phyloP scores from a whole-genome alignment of 2,113 vertebrate species.

The Montifringilla adamsi region DNA sequence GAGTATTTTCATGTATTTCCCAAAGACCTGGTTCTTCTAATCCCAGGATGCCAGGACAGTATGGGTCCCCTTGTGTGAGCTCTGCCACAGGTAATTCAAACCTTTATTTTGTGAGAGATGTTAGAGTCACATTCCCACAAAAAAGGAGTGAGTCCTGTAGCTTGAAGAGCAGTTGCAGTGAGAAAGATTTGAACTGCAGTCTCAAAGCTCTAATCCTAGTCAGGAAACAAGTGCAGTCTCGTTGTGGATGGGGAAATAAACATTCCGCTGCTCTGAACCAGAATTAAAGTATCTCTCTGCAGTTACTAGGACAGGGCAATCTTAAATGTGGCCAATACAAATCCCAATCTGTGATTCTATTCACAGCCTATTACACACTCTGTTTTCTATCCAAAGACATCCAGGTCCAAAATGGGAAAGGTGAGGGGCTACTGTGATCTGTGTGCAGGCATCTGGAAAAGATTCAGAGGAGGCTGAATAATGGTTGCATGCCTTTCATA shows the following conservation, averaged over 20 bases:
- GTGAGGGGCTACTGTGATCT: neutral
- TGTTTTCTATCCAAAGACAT: neutral
- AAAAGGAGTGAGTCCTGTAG: neutral
- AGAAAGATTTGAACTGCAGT: neutral
- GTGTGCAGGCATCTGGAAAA: neutral
- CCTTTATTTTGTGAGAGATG: neutral
- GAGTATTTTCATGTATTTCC: neutral
- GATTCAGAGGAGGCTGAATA: neutral
- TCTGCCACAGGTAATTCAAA: neutral
- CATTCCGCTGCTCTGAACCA: neutral
- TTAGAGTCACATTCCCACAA: neutral
- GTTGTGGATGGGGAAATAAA: neutral
- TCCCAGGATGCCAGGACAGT: neutral
- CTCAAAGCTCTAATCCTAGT: neutral
- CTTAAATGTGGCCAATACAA: neutral
- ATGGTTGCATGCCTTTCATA: neutral
- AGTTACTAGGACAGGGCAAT: neutral
- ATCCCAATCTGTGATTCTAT: neutral
- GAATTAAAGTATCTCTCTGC: neutral
- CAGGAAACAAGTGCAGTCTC: neutral
- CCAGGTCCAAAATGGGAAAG: neutral
- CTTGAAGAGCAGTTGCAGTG: neutral
- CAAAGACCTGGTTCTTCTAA: neutral
- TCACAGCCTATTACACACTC: neutral
- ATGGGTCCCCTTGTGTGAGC: neutral